Evolutionary conservation across 2,888 invertebrate species (phyloP), one percentile per base, ranked within the genome.

Genomic region (Philaethria dido): DNA sequence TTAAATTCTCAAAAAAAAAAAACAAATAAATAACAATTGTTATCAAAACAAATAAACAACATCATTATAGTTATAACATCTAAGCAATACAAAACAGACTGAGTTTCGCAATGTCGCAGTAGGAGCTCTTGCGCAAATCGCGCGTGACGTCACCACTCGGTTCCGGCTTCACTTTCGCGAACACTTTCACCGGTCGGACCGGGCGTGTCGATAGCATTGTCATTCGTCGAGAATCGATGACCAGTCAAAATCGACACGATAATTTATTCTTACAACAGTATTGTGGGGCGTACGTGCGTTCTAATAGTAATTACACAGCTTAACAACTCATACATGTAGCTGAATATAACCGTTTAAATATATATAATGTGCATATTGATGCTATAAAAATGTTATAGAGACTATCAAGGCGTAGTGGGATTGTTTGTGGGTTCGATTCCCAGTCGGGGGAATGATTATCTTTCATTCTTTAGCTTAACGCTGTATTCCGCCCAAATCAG

Each of bases 101-200:
- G 84, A 81, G 83, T 91, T 90, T 89, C 88, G 90, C 89, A 89
- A 90, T 79, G 77, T 74, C 79, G 79, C 79, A 72, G 71, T 63
- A 77, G 77, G 77, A 77, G 80, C 78, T 83, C 79, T 92, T 89
- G 89, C 89, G 90, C 91, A 90, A 89, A 89, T 82, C 84, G 80
- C 68, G 70, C 68, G 79, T 90, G 92, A 90, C 92, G 92, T 90
- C 88, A 92, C 75, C 78, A 76, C 77, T 80, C 80, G 82, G 86
- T 91, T 90, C 90, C 91, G 92, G 89, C 85, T 91, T 92, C 89
- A 87, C 93, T 93, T 92, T 92, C 93, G 89, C 90, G 81, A 84
- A 84, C 88, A 92, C 92, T 92, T 92, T 92, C 92, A 87, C 92
- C 88, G 79, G 81, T 72, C 70, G 76, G 78, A 73, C 73, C 80